Conservation (phyloP, 2,113 vertebrate species). For the Columbina picui region DNA sequence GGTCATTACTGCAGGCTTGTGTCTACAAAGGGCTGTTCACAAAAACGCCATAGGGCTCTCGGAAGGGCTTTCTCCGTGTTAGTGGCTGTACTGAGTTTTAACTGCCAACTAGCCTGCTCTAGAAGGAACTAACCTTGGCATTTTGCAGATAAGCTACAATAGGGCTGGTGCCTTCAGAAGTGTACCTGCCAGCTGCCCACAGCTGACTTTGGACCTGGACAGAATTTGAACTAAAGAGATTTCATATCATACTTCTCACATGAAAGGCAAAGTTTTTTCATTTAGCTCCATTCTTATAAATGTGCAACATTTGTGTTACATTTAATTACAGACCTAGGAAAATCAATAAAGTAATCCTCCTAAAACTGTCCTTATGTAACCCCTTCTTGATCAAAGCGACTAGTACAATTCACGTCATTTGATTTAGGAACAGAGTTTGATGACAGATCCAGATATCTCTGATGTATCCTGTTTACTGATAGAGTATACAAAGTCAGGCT, state of each 20-base stretch:
- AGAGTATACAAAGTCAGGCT: neutral
- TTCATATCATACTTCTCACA: neutral
- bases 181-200: neutral
- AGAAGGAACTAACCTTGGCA: neutral
- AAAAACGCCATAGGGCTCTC: neutral
- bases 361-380: neutral
- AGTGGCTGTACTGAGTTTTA: neutral
- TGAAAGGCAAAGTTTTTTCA: neutral
- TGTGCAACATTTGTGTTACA: neutral
- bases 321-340: neutral
- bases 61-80: neutral
- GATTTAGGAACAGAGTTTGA: neutral
- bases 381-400: neutral
- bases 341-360: neutral
- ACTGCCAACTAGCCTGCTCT: neutral
- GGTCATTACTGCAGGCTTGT: neutral
- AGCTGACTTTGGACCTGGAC: neutral
- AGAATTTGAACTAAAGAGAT: neutral
- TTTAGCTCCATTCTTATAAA: neutral
- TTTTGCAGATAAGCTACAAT: neutral
- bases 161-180: neutral
- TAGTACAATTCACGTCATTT: neutral
- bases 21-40: neutral
- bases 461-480: neutral
- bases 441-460: neutral